These are phyloP conservation scores for Aplysina aerophoba DNA, from an alignment of 37 sponge, comb jelly and placozoan species.

Conservation along the genomic window DNA sequence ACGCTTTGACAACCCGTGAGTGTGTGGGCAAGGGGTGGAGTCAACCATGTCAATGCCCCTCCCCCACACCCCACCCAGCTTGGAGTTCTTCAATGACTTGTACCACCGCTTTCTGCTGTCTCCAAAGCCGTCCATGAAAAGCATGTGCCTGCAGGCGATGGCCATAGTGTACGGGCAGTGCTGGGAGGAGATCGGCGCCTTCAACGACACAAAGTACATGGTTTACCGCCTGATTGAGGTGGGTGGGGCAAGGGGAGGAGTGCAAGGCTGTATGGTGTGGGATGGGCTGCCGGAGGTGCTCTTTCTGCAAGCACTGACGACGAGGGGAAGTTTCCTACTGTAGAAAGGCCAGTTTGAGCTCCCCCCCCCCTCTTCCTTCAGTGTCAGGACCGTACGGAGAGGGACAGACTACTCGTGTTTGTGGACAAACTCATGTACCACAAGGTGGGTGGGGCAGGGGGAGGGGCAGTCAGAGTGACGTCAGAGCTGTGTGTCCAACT, in stretches of 20 bases:
- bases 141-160: constrained; percentile 99
- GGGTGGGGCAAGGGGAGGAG: too few species aligned
- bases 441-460: constrained; percentile 39
- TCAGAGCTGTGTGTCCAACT: not conserved
- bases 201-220: constrained; percentile 94
- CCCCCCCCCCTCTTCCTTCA: not conserved
- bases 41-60: not conserved
- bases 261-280: too few species aligned
- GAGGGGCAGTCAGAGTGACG: not conserved
- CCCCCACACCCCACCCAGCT: constrained; percentile 32
- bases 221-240: constrained; percentile 85
- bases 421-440: constrained; percentile 89
- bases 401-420: constrained; percentile 90
- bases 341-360: too few species aligned
- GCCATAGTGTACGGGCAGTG: constrained; percentile 96
- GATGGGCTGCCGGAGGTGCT: too few species aligned
- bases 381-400: constrained; percentile 85
- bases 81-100: constrained; percentile 98
- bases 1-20: constrained; percentile 91
- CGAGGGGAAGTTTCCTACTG: too few species aligned
- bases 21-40: not conserved
- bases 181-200: constrained; percentile 95
- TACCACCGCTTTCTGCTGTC: constrained; percentile 98
- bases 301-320: too few species aligned
- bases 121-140: constrained; percentile 94